Percentiles rank a stretch among this genome's conserved stretches.
phyloP scores from a whole-genome alignment of 2,797 vertebrate genomes.

The Neosalanx taihuensis region DNA sequence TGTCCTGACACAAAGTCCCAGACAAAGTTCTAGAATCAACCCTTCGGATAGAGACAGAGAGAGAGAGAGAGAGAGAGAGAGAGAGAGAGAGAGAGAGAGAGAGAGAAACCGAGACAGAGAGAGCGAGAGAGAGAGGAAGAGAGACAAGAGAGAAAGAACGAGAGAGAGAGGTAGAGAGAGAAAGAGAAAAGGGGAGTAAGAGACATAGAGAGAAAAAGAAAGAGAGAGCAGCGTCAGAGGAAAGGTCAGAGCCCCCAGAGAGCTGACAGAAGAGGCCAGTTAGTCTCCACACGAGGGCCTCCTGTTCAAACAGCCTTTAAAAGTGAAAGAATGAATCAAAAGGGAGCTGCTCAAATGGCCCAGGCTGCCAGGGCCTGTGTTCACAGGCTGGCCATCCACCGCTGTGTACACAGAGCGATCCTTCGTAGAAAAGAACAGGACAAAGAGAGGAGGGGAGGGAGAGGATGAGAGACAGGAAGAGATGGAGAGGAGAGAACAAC shows the following conservation, averaged over 20 bases:
- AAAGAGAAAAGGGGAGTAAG: background rate
- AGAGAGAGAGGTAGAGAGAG: background rate
- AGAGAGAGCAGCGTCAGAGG: constrained; percentile 38
- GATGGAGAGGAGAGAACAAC: background rate
- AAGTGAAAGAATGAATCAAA: constrained; percentile 15
- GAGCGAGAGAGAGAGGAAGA: background rate
- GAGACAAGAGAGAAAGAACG: background rate
- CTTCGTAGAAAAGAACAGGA: background rate
- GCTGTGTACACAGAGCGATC: background rate
- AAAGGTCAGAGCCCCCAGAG: constrained; percentile 21
- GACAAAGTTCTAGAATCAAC: background rate
- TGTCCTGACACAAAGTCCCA: background rate
- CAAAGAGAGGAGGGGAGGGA: background rate
- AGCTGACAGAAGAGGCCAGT: background rate
- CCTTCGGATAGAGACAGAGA: background rate
- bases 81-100: background rate
- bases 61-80: background rate
- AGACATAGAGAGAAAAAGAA: constrained; percentile 27
- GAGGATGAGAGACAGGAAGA: background rate
- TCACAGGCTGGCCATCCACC: background rate
- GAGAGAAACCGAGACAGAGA: background rate
- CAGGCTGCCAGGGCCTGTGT: background rate
- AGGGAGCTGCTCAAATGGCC: background rate
- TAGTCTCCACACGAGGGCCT: background rate
- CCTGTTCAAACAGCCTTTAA: constrained; percentile 12